Evolutionary conservation across 2,888 invertebrate species (phyloP), one percentile per base, ranked within the genome.

Genomic region (Plemyria rubiginata): DNA sequence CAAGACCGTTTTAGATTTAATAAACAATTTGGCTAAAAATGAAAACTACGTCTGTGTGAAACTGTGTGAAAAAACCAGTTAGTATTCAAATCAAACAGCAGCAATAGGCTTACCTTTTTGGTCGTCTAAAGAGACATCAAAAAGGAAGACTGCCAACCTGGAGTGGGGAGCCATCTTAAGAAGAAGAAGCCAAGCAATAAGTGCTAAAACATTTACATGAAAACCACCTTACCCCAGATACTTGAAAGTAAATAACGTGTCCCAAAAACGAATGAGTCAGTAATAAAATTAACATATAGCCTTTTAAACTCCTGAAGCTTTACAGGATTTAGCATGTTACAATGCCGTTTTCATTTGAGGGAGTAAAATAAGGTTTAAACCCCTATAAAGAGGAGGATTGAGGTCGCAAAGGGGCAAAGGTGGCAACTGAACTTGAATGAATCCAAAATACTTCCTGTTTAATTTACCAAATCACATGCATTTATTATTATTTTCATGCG

Each of bases 211-310:
- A 15, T 0, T 8, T 43, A 15, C 13, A 43, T 6, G 43, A 43
- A 43, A 43, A 43, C 15, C 43, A 43, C 40, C 40, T 40, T n/a
- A 40, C 40, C 16, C 40, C 15, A 50, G 28, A 48, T 41, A 45
- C 38, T 38, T 46, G 15, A 16, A 16, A 51, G 28, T 57, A 57
- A 57, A 40, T 52, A 55, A 61, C 41, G 48, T 53, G 60, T 59
- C 45, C 64, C 53, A 54, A 60, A 66, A 62, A 50, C 54, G 45
- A 60, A 55, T 55, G 51, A 66, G 60, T 46, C 54, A 60, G 73
- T 71, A 73, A 79, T 83, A 79, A 83, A 82, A 83, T 80, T 73
- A 80, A 73, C 82, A 77, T 78, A 74, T 78, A 74, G 75, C 73
- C 67, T 77, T 79, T 82, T 75, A 76, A 71, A 70, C 68, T 70